Percentiles rank a stretch among this genome's conserved stretches.
These are phyloP conservation scores for Parasteatoda lunata DNA, from an alignment of 2,888 invertebrate species.

Conservation along the genomic window DNA sequence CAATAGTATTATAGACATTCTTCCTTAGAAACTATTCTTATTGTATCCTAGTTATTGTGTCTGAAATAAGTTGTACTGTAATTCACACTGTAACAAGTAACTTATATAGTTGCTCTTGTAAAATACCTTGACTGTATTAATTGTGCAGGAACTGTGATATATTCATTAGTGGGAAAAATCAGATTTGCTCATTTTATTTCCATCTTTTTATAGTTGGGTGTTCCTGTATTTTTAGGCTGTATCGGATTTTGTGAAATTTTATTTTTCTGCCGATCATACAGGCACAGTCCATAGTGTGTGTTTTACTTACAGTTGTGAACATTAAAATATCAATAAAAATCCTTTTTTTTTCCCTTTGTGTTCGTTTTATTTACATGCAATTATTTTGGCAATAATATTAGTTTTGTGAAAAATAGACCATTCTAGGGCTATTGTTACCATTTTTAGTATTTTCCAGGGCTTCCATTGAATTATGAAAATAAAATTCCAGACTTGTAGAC, in stretches of 20 bases:
- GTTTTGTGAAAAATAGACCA: too few species aligned
- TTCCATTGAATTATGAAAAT: too few species aligned
- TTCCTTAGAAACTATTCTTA: not conserved
- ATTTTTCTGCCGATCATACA: conserved; percentile 41
- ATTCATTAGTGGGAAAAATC: conserved; percentile 25
- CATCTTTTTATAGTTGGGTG: conserved; percentile 55
- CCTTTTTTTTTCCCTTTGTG: conserved; percentile 29
- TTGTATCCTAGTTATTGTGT: not conserved
- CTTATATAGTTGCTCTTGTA: not conserved
- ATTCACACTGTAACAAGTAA: too few species aligned
- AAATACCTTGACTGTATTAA: not conserved
- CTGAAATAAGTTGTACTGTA: not conserved
- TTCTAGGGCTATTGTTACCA: too few species aligned
- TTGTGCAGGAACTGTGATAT: conserved; percentile 58
- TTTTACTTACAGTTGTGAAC: conserved; percentile 38
- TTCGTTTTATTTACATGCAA: not conserved
- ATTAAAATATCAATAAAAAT: conserved; percentile 40
- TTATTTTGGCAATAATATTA: too few species aligned
- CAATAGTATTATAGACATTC: not conserved
- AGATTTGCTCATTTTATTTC: conserved; percentile 29
- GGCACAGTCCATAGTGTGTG: conserved; percentile 36
- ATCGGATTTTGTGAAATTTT: conserved; percentile 43
- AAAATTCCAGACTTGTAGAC: too few species aligned
- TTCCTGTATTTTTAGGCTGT: conserved; percentile 56
- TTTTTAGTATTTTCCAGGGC: too few species aligned